A percentile compares a stretch with the other conserved stretches of the same genome.
Evolutionary conservation across 2,113 vertebrate genomes (phyloP).

Genomic region (Limnothrissa miodon): DNA sequence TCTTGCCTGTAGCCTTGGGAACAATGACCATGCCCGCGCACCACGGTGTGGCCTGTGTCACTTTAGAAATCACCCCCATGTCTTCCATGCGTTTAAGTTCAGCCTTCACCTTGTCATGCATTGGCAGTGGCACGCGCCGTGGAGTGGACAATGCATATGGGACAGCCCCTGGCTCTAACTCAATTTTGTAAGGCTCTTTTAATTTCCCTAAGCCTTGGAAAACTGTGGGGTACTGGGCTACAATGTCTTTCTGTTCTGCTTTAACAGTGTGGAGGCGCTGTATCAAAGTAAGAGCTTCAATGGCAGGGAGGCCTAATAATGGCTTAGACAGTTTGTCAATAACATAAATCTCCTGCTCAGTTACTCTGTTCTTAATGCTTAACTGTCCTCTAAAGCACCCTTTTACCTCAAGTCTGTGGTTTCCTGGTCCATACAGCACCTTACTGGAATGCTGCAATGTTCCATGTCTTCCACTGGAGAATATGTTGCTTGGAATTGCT

Average conservation of each 20-base stretch:
- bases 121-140: not conserved
- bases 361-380: not conserved
- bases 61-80: conserved; percentile 30
- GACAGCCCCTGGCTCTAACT: not conserved
- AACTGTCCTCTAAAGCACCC: not conserved
- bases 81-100: conserved; percentile 27
- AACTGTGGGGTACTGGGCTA: not conserved
- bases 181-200: too few species aligned
- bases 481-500: conserved; percentile 14
- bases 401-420: not conserved
- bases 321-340: not conserved
- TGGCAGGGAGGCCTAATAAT: not conserved
- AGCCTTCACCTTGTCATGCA: not conserved
- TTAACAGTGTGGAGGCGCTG: not conserved
- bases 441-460: not conserved
- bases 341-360: not conserved
- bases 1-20: not conserved
- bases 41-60: conserved; percentile 25
- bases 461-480: not conserved
- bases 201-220: not conserved
- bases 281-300: not conserved
- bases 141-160: not conserved
- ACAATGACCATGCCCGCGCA: conserved; percentile 32
- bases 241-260: not conserved
- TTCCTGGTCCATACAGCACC: not conserved